These are phyloP conservation scores for Pantherophis vulpinus DNA, from an alignment of 2,797 vertebrate genomes.

Conservation along the genomic window DNA sequence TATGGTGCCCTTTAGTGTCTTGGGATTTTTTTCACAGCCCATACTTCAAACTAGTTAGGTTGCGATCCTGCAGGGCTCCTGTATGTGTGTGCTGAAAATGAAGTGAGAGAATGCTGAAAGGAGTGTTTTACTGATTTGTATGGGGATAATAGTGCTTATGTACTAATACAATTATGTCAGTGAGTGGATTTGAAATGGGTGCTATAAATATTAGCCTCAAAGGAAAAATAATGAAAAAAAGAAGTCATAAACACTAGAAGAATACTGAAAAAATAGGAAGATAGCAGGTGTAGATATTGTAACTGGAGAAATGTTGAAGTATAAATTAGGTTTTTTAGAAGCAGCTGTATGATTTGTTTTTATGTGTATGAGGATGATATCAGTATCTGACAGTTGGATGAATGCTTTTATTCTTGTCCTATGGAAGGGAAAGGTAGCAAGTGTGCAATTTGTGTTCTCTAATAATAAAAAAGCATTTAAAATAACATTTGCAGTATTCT, in stretches of 20 bases:
- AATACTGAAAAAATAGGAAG: neutral
- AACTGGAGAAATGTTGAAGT: neutral
- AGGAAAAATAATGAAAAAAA: neutral
- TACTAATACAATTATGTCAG: neutral
- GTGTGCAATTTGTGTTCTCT: neutral
- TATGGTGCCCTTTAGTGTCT: too few species aligned
- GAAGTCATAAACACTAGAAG: neutral
- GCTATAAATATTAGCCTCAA: neutral
- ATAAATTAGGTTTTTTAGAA: neutral
- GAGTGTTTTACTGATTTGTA: neutral
- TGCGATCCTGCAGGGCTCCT: neutral
- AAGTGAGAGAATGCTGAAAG: neutral
- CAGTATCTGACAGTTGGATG: neutral
- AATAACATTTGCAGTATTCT: neutral
- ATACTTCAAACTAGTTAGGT: neutral
- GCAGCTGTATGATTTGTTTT: neutral
- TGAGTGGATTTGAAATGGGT: neutral
- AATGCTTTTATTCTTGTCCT: neutral
- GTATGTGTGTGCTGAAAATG: neutral
- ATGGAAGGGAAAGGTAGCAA: neutral
- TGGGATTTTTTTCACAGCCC: too few species aligned
- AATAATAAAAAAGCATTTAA: neutral
- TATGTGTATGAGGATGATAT: neutral
- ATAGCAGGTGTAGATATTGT: neutral
- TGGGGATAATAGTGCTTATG: neutral